Evolutionary conservation across 64 coral and sea anemone genomes (phyloP).

Genomic region (Actinia equina): DNA sequence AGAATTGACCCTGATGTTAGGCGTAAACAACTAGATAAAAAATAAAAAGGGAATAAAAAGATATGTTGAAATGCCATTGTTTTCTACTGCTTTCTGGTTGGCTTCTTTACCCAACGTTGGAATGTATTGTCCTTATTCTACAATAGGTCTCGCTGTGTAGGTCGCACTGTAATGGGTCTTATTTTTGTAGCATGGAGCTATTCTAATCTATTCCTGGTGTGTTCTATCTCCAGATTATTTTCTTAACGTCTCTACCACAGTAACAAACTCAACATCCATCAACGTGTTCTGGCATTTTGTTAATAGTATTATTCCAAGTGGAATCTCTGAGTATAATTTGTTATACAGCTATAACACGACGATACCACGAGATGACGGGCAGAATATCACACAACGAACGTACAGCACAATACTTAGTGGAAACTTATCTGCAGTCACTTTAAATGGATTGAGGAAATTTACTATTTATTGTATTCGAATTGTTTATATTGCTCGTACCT

Average conservation of each 20-base stretch:
- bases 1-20: too few relatives aligned
- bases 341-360: background rate
- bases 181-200: too few relatives aligned
- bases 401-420: background rate
- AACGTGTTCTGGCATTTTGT: background rate
- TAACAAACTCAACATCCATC: background rate
- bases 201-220: background rate
- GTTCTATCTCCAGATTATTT: background rate
- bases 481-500: background rate
- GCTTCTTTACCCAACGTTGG: too few relatives aligned
- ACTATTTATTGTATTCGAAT: constrained; percentile 47
- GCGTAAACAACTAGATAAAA: too few relatives aligned
- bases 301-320: background rate
- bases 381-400: background rate
- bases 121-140: too few relatives aligned
- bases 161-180: too few relatives aligned
- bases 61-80: too few relatives aligned
- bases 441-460: constrained; percentile 13
- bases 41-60: too few relatives aligned
- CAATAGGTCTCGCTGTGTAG: too few relatives aligned
- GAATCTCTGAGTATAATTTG: background rate
- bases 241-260: background rate
- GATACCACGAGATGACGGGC: background rate
- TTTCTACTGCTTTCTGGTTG: too few relatives aligned
- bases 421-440: background rate